Evolutionary conservation across 1,140 invertebrate genomes (phyloP), one percentile per base, ranked within the genome.

Genomic region (Neuroterus valhalla): DNA sequence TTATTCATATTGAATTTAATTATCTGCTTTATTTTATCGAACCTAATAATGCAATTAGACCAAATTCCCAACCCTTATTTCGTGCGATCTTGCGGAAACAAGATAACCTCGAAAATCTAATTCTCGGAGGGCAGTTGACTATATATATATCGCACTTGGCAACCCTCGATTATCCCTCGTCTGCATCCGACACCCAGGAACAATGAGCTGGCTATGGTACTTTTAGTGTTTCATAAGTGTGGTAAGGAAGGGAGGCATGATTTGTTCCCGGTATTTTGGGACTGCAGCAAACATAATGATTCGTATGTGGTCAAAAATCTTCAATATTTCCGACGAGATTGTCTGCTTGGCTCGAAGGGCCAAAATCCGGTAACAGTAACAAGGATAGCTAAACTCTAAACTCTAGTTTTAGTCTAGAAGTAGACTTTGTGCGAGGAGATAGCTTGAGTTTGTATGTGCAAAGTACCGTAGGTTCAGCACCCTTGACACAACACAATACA

Each of bases 151-250:
- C 55, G 26, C 55, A 15, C 31, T 62, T 62, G 26, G 26, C 55
- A 62, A 62, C 55, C 55, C 31, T 38, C 6, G 31, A 38, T 38
- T 38, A 1, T 38, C 31, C 31, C 55, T 62, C 31, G 55, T 38
- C 55, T 62, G 55, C 15, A 38, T 31, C 31, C 23, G 3, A 23
- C 52, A 23, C 55, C 55, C 55, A 31, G 21, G 55, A 62, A 62
- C 55, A 62, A 62, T 62, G 23, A 62, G 55, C 55, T 62, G 55
- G 55, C 55, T 62, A 62, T 62, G 55, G 55, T 62, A 62, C 55
- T 31, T 62, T 62, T 31, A 38, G 26, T 62, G 55, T 62, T 62
- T 62, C 23, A 38, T 38, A 38, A 8, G 21, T 38, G 55, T 8
- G 55, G 55, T 62, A 15, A 62, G 23, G 23, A 62, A 55, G 52